Base-by-base conservation (phyloP, 2,888 invertebrate species). In the Galerucella calmariensis region DNA sequence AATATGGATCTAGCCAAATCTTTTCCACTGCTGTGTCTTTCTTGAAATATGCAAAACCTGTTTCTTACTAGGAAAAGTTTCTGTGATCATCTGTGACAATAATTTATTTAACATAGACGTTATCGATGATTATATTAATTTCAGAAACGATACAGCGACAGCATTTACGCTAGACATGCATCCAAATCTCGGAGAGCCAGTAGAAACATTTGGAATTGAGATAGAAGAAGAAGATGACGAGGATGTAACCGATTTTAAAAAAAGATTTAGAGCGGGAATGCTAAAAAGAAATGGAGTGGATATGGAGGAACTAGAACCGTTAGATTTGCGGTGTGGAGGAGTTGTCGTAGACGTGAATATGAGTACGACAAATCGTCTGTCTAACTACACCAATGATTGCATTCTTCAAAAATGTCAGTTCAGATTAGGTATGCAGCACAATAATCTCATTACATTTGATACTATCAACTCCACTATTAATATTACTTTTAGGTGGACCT, bases 401-500 rank as follows among this genome's bases (percentile, higher is more conserved):
- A 93, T 94, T 90, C 91, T 94, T 67, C 94, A 94, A 84, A 93
- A 92, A 84, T 94, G 94, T 85, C 91, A 91, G 77, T 94, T 94
- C 84, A 91, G 92, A 84, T 88, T 90, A 83, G 72, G 72, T 67
- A 59, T 14, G 51, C 2, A 9, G 56, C 1, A 16, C n/a, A 16
- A 14, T 6, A 51, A 51, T 12, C 11, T 51, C 1, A 46, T 46
- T 46, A 46, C 11, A 12, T 46, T 46, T 46, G 46, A 35, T 27
- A 27, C 27, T 4, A 3, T 4, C 27, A 27, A 27, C 2, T 27
- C 27, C 2, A 27, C 2, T 27, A 27, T 4, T 27, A 3, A 27
- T 48, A 16, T 12, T 24, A 44, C 14, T 66, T 66, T 66, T 6
- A 72, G 94, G 94, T 81, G 94, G 94, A 11, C 94, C 94, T 24